Evolutionary conservation across 2,113 vertebrate genomes (phyloP).

Genomic region (Pavo muticus): DNA sequence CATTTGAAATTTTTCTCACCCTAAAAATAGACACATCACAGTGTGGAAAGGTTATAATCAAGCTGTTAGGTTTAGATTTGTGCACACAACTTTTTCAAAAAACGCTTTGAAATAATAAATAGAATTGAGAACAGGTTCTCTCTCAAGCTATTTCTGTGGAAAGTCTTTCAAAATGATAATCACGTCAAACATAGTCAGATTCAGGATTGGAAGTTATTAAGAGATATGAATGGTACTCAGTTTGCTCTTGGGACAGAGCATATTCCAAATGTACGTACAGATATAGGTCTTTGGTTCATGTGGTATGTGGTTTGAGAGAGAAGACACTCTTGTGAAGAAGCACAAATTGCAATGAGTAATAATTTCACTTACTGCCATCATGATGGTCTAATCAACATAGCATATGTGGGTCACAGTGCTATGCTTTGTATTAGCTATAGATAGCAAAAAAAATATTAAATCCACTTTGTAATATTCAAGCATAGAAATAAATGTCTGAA

Average conservation of each 20-base stretch:
- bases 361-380: not conserved
- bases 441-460: not conserved
- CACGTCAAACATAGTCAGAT: not conserved
- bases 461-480: rapidly evolving
- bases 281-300: not conserved
- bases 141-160: not conserved
- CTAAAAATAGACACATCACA: not conserved
- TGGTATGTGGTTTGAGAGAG: not conserved
- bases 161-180: not conserved
- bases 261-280: not conserved
- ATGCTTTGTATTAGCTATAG: not conserved
- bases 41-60: not conserved
- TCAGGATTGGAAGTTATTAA: not conserved
- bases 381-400: not conserved
- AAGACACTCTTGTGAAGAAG: not conserved
- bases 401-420: not conserved
- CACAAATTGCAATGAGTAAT: not conserved
- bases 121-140: not conserved
- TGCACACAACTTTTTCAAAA: not conserved
- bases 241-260: not conserved
- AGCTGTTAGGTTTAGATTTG: not conserved
- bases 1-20: not conserved
- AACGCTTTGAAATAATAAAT: not conserved
- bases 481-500: not conserved
- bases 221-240: not conserved